Conservation (phyloP, 2,888 invertebrate species). For the Scelioninae gen. 1 region DNA sequence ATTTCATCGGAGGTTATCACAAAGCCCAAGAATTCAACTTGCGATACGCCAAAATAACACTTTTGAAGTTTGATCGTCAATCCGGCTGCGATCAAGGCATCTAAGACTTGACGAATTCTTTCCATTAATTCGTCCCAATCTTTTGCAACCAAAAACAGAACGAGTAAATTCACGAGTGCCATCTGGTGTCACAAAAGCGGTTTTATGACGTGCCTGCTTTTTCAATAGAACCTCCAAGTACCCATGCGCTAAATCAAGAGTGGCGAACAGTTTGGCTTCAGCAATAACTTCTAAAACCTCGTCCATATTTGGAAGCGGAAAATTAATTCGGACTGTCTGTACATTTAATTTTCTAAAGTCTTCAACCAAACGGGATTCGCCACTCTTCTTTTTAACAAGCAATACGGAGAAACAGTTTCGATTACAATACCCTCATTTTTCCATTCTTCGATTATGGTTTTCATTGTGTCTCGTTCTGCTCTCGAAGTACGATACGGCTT, state of each 20-base stretch:
- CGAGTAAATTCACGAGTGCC: neutral
- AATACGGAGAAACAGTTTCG: neutral
- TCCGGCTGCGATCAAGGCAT: neutral
- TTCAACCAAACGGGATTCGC: neutral
- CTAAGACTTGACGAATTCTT: neutral
- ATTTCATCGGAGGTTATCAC: neutral
- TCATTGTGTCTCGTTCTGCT: neutral
- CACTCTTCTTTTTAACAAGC: too few species aligned
- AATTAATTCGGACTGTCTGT: constrained; percentile 11
- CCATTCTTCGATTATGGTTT: neutral
- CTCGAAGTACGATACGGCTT: neutral
- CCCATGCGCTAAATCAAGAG: neutral
- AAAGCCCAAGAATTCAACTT: neutral
- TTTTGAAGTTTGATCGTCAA: neutral
- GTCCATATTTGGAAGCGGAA: constrained; percentile 10
- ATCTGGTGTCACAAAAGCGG: neutral
- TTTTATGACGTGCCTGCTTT: neutral
- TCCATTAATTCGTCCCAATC: neutral
- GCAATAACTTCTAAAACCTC: constrained; percentile 2
- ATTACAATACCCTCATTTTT: neutral
- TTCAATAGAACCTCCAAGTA: neutral
- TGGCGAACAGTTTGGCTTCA: constrained; percentile 8
- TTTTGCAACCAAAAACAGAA: neutral
- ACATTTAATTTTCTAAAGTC: constrained; percentile 4
- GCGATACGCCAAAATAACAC: neutral